Base-by-base conservation (phyloP, 2,888 invertebrate species). In the Yponomeuta malinellus region DNA sequence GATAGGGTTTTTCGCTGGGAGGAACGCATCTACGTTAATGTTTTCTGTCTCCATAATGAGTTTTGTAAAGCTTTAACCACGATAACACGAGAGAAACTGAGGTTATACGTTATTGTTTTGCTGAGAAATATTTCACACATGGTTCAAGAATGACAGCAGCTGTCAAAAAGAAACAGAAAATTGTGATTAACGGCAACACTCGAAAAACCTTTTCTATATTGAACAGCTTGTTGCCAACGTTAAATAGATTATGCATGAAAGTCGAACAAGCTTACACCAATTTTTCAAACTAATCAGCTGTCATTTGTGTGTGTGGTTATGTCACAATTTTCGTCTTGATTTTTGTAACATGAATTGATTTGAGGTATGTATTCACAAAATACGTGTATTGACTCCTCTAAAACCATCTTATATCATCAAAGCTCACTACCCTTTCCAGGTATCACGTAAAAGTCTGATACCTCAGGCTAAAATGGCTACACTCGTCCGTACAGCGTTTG, bases 11-110 rank as follows among this genome's bases (percentile, higher is more conserved):
- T 93, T 93, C 10, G 90, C 89, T 1, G 93, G 92, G 72, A 93
- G 78, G 77, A 94, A 94, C 72, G 92, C 90, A 33, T 93, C 89
- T 0, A 89, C 83, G 75, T 89, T 93, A 63, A 94, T 93, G 73
- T 94, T 93, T 74, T 87, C 87, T 3, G 82, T 83, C 71, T 93
- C 93, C 89, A 90, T 92, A 76, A 78, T 83, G 43, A 64, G 23
- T 70, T 69, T 37, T 69, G n/a, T 23, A 70, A 33, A 10, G 8
- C 15, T 37, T 37, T 10, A 15, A 12, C n/a, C 15, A 33, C 15
- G 12, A n/a, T 8, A 67, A 43, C 12, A n/a, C 31, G 43, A 43
- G 8, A 12, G 43, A 67, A 67, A 66, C 33, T 37, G 5, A 15
- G 15, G 3, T 67, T 67, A n/a, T 37, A 15, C 15, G 37, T 23